phyloP scores from a whole-genome alignment of 2,888 invertebrate genomes.

The Drosophila rubida region DNA sequence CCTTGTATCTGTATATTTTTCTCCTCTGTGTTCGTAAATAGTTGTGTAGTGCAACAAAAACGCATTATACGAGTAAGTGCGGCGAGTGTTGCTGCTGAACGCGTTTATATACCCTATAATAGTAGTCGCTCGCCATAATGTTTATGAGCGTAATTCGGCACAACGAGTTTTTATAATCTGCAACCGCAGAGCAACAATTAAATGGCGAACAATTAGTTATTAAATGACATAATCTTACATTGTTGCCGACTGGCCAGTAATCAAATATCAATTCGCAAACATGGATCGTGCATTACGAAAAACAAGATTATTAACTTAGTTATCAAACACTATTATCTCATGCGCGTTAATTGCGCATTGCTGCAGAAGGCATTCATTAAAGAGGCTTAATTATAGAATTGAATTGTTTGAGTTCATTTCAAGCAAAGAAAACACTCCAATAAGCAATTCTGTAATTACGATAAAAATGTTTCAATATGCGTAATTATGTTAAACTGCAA shows the following conservation, averaged over 20 bases:
- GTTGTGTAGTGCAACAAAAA: conserved; percentile 23
- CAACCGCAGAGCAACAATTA: conserved; percentile 1
- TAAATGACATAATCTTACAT: neutral
- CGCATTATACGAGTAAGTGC: conserved; percentile 52
- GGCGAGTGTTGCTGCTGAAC: conserved; percentile 37
- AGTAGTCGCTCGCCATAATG: conserved; percentile 23
- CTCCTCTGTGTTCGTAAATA: conserved; percentile 1
- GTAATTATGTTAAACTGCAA: neutral
- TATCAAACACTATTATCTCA: neutral
- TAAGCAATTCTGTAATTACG: neutral
- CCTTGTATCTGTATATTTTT: neutral
- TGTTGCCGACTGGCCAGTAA: neutral
- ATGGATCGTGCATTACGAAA: neutral
- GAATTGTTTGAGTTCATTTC: neutral
- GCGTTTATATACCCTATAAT: conserved; percentile 25
- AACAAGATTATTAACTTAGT: neutral
- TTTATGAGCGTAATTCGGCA: conserved; percentile 49
- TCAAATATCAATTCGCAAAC: neutral
- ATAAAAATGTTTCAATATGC: neutral
- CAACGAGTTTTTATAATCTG: conserved; percentile 38
- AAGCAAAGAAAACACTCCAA: neutral
- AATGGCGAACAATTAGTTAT: neutral
- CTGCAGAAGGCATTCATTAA: neutral
- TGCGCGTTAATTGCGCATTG: neutral
- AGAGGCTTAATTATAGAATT: neutral